Conservation (phyloP, 2,888 invertebrate genomes). For the Erebia epiphron region DNA sequence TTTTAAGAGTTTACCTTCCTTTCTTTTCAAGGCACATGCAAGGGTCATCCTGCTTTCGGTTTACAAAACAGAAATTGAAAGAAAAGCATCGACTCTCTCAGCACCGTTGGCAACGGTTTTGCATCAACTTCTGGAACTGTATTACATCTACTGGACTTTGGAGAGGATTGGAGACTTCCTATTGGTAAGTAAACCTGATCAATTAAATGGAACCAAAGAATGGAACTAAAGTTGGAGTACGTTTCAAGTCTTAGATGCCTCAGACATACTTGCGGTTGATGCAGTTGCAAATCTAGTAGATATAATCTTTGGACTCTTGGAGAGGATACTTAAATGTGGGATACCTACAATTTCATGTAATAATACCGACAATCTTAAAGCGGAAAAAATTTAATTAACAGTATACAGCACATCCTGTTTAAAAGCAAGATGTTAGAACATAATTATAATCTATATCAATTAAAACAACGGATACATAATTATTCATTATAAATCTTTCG, state of each 20-base stretch:
- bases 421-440: not conserved
- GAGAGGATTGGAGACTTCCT: constrained; percentile 90
- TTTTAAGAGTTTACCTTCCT: no score
- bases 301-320: no score
- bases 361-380: not conserved
- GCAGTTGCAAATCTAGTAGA: no score
- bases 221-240: no score
- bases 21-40: constrained; percentile 83
- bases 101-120: constrained; percentile 84
- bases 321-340: no score
- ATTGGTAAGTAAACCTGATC: constrained; percentile 80
- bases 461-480: constrained; percentile 12
- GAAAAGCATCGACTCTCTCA: constrained; percentile 78
- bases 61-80: constrained; percentile 83
- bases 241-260: no score
- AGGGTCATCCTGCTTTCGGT: constrained; percentile 89
- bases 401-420: not conserved
- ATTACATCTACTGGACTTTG: constrained; percentile 88
- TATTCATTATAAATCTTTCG: constrained; percentile 17
- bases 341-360: not conserved
- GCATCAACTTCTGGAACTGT: constrained; percentile 88
- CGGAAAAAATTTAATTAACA: not conserved
- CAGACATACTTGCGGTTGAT: no score
- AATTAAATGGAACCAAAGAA: no score
- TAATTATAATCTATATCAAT: constrained; percentile 13